phyloP scores from a whole-genome alignment of 2,113 vertebrate genomes.

The Sorex fumeus region DNA sequence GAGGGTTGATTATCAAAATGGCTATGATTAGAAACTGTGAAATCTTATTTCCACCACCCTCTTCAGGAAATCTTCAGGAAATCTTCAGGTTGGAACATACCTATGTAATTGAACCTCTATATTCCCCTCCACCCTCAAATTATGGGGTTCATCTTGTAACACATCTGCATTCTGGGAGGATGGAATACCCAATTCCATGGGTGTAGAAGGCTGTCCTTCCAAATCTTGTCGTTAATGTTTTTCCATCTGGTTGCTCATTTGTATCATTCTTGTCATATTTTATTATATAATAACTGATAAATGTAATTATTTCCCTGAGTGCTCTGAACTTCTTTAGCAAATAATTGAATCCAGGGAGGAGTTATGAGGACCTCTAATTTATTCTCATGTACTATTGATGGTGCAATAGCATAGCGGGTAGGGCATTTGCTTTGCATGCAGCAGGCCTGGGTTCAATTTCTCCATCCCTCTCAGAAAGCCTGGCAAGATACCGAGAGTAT shows the following conservation, averaged over 20 bases:
- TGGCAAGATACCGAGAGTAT: too few relatives aligned
- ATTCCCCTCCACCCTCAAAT: not conserved
- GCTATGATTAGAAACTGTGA: not conserved
- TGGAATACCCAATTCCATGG: rapidly evolving
- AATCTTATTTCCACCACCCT: not conserved
- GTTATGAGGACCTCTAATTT: not conserved
- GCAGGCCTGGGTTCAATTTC: too few relatives aligned
- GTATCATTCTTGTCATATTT: not conserved
- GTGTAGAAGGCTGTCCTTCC: not conserved
- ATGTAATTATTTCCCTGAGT: not conserved
- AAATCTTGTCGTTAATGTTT: not conserved
- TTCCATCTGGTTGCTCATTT: not conserved
- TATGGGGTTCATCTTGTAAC: not conserved
- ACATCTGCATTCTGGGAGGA: not conserved
- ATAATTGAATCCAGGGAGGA: not conserved
- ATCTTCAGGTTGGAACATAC: too few relatives aligned
- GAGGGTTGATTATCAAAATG: not conserved
- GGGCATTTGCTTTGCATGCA: too few relatives aligned
- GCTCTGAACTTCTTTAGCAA: not conserved
- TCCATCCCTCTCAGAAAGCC: too few relatives aligned
- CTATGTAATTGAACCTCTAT: not conserved
- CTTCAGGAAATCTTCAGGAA: too few relatives aligned
- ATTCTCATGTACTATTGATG: not conserved
- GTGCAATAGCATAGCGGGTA: too few relatives aligned
- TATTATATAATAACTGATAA: not conserved